phyloP scores from a whole-genome alignment of 2,888 invertebrate genomes.

The Thecophora atra region DNA sequence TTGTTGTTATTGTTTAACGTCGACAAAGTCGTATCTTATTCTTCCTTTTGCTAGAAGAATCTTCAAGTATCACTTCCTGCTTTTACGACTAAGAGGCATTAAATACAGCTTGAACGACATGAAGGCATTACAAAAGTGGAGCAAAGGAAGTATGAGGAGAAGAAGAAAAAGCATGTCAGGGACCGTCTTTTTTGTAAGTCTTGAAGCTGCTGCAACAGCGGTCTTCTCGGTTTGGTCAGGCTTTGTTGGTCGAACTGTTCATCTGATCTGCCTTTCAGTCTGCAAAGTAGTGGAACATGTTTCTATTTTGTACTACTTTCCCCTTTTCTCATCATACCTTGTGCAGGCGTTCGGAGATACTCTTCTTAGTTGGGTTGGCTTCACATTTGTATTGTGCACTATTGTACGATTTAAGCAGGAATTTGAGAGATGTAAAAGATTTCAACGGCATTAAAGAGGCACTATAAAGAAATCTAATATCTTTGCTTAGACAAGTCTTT shows the following conservation, averaged over 20 bases:
- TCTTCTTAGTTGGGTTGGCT: not conserved
- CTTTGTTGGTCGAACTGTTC: too few species aligned
- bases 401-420: not conserved
- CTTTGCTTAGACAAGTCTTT: not conserved
- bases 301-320: too few species aligned
- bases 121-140: not conserved
- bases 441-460: not conserved
- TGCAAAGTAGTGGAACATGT: too few species aligned
- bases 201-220: slow-evolving; percentile 10
- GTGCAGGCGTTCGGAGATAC: not conserved
- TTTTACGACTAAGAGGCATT: slow-evolving; percentile 16
- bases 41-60: not conserved
- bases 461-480: not conserved
- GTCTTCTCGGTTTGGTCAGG: too few species aligned
- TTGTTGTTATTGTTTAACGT: too few species aligned
- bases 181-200: slow-evolving; percentile 6
- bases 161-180: not conserved
- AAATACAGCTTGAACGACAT: too few species aligned
- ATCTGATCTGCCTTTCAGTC: too few species aligned
- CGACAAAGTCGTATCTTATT: not conserved
- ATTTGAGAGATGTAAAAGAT: not conserved
- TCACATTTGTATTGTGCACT: not conserved
- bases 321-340: not conserved
- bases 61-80: slow-evolving; percentile 34
- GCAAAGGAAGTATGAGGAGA: not conserved